Evolutionary conservation across 1,140 invertebrate species (phyloP), one percentile per base, ranked within the genome.

Genomic region (Neodiprion virginianus): DNA sequence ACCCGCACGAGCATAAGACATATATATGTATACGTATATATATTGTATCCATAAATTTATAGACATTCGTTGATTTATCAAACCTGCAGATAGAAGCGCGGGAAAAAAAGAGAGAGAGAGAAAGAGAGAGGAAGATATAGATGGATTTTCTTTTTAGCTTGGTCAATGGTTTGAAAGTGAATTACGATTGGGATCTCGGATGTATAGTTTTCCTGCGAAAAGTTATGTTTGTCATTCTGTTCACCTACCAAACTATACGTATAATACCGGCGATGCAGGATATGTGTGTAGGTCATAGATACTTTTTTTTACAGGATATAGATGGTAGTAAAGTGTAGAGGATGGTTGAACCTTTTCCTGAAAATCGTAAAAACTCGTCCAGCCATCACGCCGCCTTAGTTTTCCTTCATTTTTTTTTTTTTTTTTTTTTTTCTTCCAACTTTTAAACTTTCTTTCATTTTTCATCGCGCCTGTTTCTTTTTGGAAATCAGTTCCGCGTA

Each of bases 141-240:
- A 61, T 17, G n/a, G 53, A 61, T 61, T 61, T 61, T 61, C 53
- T 61, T 61, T 61, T 61, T 61, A 61, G 53, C 53, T 17, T 61
- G 53, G 53, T 61, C 53, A 61, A 61, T 61, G 53, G 53, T 61
- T 61, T 61, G 53, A 61, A 61, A 61, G 53, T 61, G 53, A 61
- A 61, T 61, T 61, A 61, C 53, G 53, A 17, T 14, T 61, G 7
- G 53, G n/a, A 61, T 61, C 53, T 61, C n/a, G 53, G 53, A 40
- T 40, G 28, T 40, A 40, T 40, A 61, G 53, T 61, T 61, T 61
- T 61, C 53, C n/a, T 61, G 28, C 53, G 28, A 40, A 40, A 40
- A 61, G 11, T 61, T 61, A 12, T 61, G 11, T 61, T 17, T 61
- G 11, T 61, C 53, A 61, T 61, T 61, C 53, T 61, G 11, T 8